These are phyloP conservation scores for Trachymyrmex cornetzi DNA, from an alignment of 1,140 invertebrate species.

Conservation along the genomic window DNA sequence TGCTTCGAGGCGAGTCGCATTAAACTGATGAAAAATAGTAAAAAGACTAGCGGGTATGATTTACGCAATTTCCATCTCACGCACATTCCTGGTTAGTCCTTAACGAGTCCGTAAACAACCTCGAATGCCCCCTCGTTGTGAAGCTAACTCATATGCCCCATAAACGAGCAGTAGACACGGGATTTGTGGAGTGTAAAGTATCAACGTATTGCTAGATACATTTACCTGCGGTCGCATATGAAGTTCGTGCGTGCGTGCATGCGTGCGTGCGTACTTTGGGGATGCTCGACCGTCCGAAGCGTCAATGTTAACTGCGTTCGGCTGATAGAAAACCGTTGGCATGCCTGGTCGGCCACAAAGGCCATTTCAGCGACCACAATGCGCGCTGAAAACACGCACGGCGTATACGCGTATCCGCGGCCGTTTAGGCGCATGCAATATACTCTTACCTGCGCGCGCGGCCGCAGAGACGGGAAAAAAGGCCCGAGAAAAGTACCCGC, in stretches of 20 bases:
- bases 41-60: conserved; percentile 27
- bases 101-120: conserved; percentile 70
- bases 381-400: conserved; percentile 77
- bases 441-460: conserved; percentile 72
- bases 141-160: conserved; percentile 43
- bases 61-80: conserved; percentile 55
- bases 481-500: conserved; percentile 68
- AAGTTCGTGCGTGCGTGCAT: conserved; percentile 28
- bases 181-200: conserved; percentile 62
- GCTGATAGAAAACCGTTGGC: conserved; percentile 80
- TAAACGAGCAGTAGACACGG: conserved; percentile 53
- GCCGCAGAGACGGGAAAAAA: conserved; percentile 73
- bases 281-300: conserved; percentile 46
- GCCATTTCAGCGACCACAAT: conserved; percentile 85
- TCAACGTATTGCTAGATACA: conserved; percentile 54
- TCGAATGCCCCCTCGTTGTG: conserved; percentile 25
- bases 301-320: conserved; percentile 81
- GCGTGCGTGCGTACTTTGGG: conserved; percentile 52
- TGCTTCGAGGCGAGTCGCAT: conserved; percentile 22
- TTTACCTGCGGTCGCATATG: conserved; percentile 48
- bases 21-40: conserved; percentile 33
- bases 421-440: conserved; percentile 79
- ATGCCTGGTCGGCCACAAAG: conserved; percentile 81
- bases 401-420: conserved; percentile 58
- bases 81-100: conserved; percentile 46